Evolutionary conservation across 2,888 invertebrate genomes (phyloP).

Genomic region (Heliothis peltigera): DNA sequence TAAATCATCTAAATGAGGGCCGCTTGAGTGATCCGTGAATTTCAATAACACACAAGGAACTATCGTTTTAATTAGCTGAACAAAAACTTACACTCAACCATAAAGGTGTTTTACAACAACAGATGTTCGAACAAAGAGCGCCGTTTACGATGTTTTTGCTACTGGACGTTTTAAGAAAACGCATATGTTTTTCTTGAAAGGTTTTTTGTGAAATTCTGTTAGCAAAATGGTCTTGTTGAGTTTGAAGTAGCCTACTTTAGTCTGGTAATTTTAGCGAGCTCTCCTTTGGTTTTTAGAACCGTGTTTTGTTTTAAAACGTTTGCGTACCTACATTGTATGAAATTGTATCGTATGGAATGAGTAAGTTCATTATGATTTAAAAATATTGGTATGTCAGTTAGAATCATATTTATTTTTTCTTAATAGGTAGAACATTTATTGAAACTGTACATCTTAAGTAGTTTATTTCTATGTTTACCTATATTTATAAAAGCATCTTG

Average conservation of each 20-base stretch:
- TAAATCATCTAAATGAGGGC: constrained; percentile 81
- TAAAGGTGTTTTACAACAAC: constrained; percentile 53
- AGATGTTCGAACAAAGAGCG: constrained; percentile 59
- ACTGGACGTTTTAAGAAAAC: constrained; percentile 44
- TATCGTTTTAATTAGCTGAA: constrained; percentile 80
- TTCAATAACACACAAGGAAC: constrained; percentile 76
- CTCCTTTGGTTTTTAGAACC: constrained; percentile 29
- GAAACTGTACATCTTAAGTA: too few species aligned
- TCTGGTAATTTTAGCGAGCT: constrained; percentile 38
- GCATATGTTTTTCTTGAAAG: constrained; percentile 59
- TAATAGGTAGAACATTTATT: too few species aligned
- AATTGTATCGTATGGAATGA: too few species aligned
- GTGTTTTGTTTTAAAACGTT: constrained; percentile 28
- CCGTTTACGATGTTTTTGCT: constrained; percentile 56
- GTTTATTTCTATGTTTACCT: too few species aligned
- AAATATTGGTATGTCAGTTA: too few species aligned
- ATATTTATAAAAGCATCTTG: too few species aligned
- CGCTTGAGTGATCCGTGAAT: constrained; percentile 80
- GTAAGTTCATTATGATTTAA: too few species aligned
- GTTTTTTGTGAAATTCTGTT: constrained; percentile 56
- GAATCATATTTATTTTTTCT: too few species aligned
- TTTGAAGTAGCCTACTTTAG: constrained; percentile 52
- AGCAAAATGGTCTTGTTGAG: constrained; percentile 49
- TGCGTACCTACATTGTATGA: constrained; percentile 14
- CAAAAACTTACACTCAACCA: constrained; percentile 70